These are phyloP conservation scores for Boleophthalmus pectinirostris DNA, from an alignment of 2,113 vertebrate species.

Conservation along the genomic window DNA sequence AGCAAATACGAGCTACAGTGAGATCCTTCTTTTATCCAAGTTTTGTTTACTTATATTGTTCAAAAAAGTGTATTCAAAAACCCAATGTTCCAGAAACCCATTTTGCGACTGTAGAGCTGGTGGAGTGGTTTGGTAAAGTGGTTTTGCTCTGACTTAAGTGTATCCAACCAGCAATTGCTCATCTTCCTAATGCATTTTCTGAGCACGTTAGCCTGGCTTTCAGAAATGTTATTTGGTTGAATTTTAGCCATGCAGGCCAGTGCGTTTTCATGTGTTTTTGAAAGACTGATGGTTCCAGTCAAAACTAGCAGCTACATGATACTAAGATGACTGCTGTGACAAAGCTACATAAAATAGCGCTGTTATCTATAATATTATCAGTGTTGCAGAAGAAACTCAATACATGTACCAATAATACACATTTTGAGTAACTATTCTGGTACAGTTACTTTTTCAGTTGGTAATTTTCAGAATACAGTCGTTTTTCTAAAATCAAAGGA, in stretches of 20 bases:
- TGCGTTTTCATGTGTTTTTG: background rate
- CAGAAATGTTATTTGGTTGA: background rate
- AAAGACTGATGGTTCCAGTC: background rate
- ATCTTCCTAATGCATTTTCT: background rate
- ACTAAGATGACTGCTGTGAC: background rate
- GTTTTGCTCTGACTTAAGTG: conserved; percentile 5
- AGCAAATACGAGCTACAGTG: background rate
- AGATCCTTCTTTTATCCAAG: background rate
- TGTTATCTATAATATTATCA: background rate
- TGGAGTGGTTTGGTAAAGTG: background rate
- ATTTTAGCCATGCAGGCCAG: background rate
- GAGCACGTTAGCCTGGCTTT: background rate
- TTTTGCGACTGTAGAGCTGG: background rate
- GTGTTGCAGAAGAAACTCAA: too few species aligned
- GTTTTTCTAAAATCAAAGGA: too few species aligned
- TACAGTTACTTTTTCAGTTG: too few species aligned
- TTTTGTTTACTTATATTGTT: conserved; percentile 1
- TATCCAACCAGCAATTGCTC: conserved; percentile 6
- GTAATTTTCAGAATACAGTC: too few species aligned
- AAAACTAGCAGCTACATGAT: background rate
- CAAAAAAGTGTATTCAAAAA: background rate
- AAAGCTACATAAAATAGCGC: background rate
- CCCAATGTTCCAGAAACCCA: background rate
- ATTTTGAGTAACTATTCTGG: too few species aligned
- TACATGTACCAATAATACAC: too few species aligned